Evolutionary conservation across 2,888 invertebrate genomes (phyloP).

Genomic region (Apantesis nais): DNA sequence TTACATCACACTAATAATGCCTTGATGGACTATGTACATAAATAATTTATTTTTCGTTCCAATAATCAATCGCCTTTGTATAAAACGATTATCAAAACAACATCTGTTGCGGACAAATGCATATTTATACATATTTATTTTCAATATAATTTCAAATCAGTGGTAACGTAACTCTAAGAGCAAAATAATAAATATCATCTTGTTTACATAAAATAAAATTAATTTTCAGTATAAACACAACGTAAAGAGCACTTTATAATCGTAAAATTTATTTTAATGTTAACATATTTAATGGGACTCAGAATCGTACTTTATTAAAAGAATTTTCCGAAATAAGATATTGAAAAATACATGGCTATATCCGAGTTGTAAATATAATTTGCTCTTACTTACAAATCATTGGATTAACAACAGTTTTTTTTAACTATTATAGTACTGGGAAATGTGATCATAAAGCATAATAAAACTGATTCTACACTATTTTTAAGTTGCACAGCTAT

Average conservation of each 20-base stretch:
- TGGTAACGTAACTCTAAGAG: conserved; percentile 52
- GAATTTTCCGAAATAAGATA: not conserved
- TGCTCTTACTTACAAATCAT: not conserved
- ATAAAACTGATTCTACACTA: not conserved
- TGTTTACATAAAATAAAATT: conserved; percentile 32
- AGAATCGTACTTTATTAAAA: not conserved
- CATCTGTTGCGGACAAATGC: conserved; percentile 36
- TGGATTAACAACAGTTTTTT: not conserved
- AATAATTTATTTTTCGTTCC: not conserved
- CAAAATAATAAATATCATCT: conserved; percentile 41
- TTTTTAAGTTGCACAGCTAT: not conserved
- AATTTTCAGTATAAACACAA: conserved; percentile 34
- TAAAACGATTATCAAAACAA: conserved; percentile 27
- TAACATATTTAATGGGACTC: not conserved
- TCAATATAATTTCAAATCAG: conserved; percentile 38
- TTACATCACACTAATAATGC: not conserved
- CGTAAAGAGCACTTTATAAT: not conserved
- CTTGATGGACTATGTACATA: not conserved
- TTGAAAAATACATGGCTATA: not conserved
- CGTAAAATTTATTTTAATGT: not conserved
- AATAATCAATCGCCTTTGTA: conserved; percentile 28
- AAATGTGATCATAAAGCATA: not conserved
- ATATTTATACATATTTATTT: conserved; percentile 24
- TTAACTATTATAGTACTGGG: not conserved
- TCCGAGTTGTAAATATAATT: not conserved